Percentiles rank a stretch among this genome's conserved stretches.
These are phyloP conservation scores for Leuciscus waleckii DNA, from an alignment of 2,797 vertebrate species.

Conservation along the genomic window DNA sequence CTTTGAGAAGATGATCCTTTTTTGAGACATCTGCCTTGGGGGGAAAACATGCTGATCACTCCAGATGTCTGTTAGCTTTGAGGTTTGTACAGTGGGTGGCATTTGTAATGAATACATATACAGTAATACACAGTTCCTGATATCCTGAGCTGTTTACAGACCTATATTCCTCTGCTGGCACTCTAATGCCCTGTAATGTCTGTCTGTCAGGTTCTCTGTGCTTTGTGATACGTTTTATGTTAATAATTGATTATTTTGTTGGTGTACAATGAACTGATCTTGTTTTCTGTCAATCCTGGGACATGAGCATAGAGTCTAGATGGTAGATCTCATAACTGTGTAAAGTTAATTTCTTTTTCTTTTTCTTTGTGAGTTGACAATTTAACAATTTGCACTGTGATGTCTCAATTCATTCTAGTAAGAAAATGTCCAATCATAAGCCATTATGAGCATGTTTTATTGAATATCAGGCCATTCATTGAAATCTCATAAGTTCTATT, in stretches of 20 bases:
- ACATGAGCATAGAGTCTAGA: neutral
- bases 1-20: slow-evolving; percentile 54
- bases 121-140: slow-evolving; percentile 29
- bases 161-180: slow-evolving; percentile 2
- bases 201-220: neutral
- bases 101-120: slow-evolving; percentile 49
- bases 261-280: neutral
- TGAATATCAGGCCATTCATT: neutral
- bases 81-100: slow-evolving; percentile 41
- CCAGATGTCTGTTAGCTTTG: slow-evolving; percentile 40
- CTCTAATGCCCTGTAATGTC: neutral
- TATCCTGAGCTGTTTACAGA: slow-evolving; percentile 22
- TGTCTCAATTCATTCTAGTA: neutral
- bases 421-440: neutral
- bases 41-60: slow-evolving; percentile 47
- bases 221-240: neutral
- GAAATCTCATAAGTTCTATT: neutral
- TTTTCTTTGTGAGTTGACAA: no score
- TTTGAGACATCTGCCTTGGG: slow-evolving; percentile 35
- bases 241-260: neutral
- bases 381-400: no score
- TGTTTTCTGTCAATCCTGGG: neutral
- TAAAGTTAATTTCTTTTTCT: no score
- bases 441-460: neutral
- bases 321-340: no score